These are phyloP conservation scores for Congeria kusceri DNA, from an alignment of 2,888 invertebrate genomes.

Conservation along the genomic window DNA sequence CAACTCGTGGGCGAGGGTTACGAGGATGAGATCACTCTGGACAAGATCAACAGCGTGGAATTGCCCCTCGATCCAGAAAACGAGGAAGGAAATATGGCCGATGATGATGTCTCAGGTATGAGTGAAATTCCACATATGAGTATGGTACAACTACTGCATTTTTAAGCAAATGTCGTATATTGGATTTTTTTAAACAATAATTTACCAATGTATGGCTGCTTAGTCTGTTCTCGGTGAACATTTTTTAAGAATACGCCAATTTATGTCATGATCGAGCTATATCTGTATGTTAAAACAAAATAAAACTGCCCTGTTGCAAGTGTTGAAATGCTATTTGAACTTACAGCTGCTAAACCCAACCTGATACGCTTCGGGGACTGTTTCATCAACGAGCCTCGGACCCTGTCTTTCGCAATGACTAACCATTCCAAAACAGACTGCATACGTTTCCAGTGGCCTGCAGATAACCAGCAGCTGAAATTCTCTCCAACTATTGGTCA, in stretches of 20 bases:
- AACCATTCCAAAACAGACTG: slow-evolving; percentile 83
- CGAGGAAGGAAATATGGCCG: slow-evolving; percentile 83
- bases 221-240: too few species aligned
- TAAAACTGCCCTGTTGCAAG: too few species aligned
- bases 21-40: slow-evolving; percentile 86
- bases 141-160: too few species aligned
- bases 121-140: background rate
- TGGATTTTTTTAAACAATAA: too few species aligned
- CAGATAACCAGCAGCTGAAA: slow-evolving; percentile 83
- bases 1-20: slow-evolving; percentile 86
- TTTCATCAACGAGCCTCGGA: slow-evolving; percentile 82
- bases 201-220: too few species aligned
- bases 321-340: too few species aligned
- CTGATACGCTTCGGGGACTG: slow-evolving; percentile 84
- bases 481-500: slow-evolving; percentile 86
- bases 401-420: slow-evolving; percentile 82
- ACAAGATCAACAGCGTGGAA: slow-evolving; percentile 85
- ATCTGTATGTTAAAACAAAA: too few species aligned
- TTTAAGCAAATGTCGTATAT: too few species aligned
- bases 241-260: too few species aligned
- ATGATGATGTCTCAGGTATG: slow-evolving; percentile 83
- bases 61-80: slow-evolving; percentile 72
- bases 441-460: slow-evolving; percentile 83
- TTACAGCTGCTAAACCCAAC: slow-evolving; percentile 84
- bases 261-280: too few species aligned